Evolutionary conservation across 2,113 vertebrate genomes (phyloP).

Genomic region (Anseranas semipalmata): DNA sequence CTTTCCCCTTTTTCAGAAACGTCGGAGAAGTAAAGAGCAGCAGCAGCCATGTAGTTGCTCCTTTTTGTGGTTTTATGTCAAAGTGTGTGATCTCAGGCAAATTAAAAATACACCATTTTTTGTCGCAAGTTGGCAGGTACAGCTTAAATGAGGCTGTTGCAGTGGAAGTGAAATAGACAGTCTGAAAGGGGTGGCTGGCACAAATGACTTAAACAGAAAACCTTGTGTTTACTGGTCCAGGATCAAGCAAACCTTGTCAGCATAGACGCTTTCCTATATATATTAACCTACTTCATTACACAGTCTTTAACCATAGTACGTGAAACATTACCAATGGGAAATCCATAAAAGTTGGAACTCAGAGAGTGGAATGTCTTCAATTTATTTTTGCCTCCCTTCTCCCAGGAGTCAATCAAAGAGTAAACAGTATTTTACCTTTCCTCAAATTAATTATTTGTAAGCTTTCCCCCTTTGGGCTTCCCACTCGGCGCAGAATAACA

Average conservation of each 20-base stretch:
- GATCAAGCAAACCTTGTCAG: conserved; percentile 28
- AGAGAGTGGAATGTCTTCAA: background rate
- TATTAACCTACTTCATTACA: conserved; percentile 17
- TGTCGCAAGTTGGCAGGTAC: background rate
- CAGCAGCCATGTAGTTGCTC: background rate
- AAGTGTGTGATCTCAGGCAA: background rate
- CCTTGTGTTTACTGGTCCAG: conserved; percentile 23
- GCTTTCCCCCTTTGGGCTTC: conserved; percentile 42
- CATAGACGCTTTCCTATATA: background rate
- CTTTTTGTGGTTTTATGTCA: background rate
- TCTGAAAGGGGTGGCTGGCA: background rate
- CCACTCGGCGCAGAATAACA: conserved; percentile 19
- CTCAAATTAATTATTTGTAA: conserved; percentile 28
- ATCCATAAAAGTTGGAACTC: conserved; percentile 29
- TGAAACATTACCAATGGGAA: conserved; percentile 38
- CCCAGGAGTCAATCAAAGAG: conserved; percentile 24
- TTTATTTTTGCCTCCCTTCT: conserved; percentile 23
- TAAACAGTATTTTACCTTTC: conserved; percentile 35
- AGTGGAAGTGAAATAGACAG: conserved; percentile 25
- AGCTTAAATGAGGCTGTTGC: conserved; percentile 6
- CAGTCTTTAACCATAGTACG: background rate
- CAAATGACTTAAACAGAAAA: conserved; percentile 8
- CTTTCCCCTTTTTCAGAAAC: background rate
- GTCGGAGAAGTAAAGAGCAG: background rate
- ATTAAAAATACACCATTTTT: background rate